Percentiles rank a stretch among this genome's conserved stretches.
phyloP scores from a whole-genome alignment of 2,113 vertebrate species.

The Pelodiscus sinensis region DNA sequence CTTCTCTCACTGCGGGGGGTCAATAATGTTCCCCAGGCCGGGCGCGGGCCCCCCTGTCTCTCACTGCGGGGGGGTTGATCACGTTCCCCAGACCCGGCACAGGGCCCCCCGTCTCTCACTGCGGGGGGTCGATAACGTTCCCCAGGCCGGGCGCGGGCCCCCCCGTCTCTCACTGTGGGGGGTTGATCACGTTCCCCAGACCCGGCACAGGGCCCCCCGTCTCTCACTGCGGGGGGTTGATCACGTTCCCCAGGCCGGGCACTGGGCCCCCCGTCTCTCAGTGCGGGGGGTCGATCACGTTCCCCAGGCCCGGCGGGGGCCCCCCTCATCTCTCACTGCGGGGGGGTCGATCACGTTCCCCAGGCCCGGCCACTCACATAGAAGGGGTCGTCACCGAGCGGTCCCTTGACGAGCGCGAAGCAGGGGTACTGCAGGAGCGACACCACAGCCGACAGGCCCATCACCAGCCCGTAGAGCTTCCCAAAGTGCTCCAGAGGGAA shows the following conservation, averaged over 20 bases:
- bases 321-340: background rate
- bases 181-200: background rate
- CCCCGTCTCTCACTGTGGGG: background rate
- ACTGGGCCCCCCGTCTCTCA: too few species aligned
- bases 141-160: background rate
- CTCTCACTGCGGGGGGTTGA: too few species aligned
- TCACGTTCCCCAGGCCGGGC: too few species aligned
- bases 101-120: too few species aligned
- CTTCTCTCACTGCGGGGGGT: rapidly evolving
- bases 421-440: slow-evolving; percentile 88
- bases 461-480: slow-evolving; percentile 86
- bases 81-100: background rate
- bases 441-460: slow-evolving; percentile 83
- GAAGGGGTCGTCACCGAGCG: slow-evolving; percentile 77
- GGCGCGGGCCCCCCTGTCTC: background rate
- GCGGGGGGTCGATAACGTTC: background rate
- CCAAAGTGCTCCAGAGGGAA: slow-evolving; percentile 88
- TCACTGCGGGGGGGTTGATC: background rate
- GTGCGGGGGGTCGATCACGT: background rate
- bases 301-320: background rate
- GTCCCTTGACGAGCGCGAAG: slow-evolving; percentile 79
- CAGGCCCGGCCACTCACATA: slow-evolving; percentile 76
- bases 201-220: background rate
- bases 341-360: background rate
- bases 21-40: background rate